Evolutionary conservation across 2,888 invertebrate species (phyloP).

Genomic region (Neria commutata): DNA sequence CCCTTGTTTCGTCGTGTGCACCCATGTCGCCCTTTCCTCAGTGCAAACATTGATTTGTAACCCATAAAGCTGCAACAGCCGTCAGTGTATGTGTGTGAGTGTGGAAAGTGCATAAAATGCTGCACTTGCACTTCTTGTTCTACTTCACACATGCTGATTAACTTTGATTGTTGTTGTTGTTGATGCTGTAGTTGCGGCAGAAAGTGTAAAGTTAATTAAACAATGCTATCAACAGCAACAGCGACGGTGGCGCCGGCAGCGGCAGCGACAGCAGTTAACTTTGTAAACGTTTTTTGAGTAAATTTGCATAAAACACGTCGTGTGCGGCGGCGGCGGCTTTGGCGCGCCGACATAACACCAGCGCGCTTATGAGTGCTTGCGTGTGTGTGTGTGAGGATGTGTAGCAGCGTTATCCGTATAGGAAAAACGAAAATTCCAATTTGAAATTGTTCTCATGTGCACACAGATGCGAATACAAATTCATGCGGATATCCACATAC

Average conservation of each 20-base stretch:
- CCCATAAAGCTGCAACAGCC: not conserved
- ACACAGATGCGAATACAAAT: not conserved
- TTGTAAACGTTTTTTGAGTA: not conserved
- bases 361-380: too few relatives aligned
- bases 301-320: slow-evolving; percentile 10
- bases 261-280: not conserved
- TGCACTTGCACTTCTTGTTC: slow-evolving; percentile 56
- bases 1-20: too few relatives aligned
- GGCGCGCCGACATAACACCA: not conserved
- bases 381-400: too few relatives aligned
- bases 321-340: too few relatives aligned
- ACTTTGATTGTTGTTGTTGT: too few relatives aligned
- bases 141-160: slow-evolving; percentile 58
- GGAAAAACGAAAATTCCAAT: not conserved
- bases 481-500: slow-evolving; percentile 13
- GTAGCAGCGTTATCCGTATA: not conserved
- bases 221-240: slow-evolving; percentile 13
- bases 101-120: slow-evolving; percentile 42
- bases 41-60: too few relatives aligned
- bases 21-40: too few relatives aligned
- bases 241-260: not conserved
- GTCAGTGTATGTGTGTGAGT: slow-evolving; percentile 19
- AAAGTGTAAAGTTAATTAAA: slow-evolving; percentile 36
- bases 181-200: too few relatives aligned
- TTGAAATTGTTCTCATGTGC: not conserved